Percentiles rank a stretch among this genome's conserved stretches.
Conservation (phyloP, 2,113 vertebrate genomes). For the Aleadryas rufinucha region DNA sequence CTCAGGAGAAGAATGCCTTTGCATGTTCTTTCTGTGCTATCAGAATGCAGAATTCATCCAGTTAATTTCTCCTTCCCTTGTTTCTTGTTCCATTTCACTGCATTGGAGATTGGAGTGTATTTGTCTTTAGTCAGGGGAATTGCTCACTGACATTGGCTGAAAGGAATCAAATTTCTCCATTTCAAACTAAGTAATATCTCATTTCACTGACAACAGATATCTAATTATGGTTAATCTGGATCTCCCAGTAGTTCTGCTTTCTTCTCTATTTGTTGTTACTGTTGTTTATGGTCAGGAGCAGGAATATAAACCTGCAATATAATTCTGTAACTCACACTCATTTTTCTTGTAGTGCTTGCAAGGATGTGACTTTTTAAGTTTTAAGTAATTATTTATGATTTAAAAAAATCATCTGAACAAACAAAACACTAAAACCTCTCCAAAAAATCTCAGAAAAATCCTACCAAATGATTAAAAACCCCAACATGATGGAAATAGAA, state of each 20-base stretch:
- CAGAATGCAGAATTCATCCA: neutral
- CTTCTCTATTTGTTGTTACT: neutral
- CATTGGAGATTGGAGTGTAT: neutral
- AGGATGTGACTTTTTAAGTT: neutral
- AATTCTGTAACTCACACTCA: neutral
- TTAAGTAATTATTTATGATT: neutral
- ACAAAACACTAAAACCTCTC: neutral
- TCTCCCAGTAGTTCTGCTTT: neutral
- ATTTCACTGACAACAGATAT: slow-evolving; percentile 10
- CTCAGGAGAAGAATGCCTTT: neutral
- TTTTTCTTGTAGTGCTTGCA: neutral
- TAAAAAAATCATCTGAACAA: neutral
- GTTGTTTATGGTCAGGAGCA: neutral
- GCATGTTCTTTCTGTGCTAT: neutral
- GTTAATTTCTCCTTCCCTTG: neutral
- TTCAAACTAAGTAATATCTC: neutral
- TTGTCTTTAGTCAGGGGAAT: neutral
- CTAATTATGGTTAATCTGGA: slow-evolving; percentile 20
- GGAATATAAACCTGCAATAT: neutral
- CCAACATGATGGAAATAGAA: neutral
- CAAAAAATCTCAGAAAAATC: neutral
- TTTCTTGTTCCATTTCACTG: slow-evolving; percentile 4
- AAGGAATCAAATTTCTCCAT: slow-evolving; percentile 22
- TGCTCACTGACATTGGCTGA: neutral
- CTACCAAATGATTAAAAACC: neutral